phyloP scores from a whole-genome alignment of 2,113 vertebrate genomes.

The Apodemus speciosus region DNA sequence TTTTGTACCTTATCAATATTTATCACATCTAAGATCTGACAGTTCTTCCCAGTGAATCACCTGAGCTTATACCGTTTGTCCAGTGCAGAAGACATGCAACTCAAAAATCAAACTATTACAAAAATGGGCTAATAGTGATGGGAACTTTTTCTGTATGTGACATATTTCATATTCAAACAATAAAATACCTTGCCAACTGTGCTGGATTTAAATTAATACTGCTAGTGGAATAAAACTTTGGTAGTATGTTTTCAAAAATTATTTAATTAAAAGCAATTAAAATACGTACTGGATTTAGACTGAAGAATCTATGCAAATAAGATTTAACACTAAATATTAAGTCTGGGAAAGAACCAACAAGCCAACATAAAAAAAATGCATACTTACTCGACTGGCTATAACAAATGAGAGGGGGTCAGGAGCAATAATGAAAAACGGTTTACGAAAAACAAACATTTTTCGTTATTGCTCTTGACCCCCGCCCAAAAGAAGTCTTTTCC shows the following conservation, averaged over 20 bases:
- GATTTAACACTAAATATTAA: background rate
- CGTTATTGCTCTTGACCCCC: slow-evolving; percentile 82
- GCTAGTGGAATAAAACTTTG: background rate
- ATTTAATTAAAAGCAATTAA: slow-evolving; percentile 54
- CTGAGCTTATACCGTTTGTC: background rate
- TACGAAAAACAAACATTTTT: slow-evolving; percentile 82
- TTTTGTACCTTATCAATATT: background rate
- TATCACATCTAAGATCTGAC: background rate
- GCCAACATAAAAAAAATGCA: slow-evolving; percentile 35
- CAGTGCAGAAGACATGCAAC: background rate
- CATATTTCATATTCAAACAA: slow-evolving; percentile 28
- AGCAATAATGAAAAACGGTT: slow-evolving; percentile 84
- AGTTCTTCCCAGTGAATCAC: background rate
- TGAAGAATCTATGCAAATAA: slow-evolving; percentile 45
- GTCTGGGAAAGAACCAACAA: slow-evolving; percentile 12
- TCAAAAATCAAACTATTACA: background rate
- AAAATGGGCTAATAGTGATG: background rate
- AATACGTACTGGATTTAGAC: slow-evolving; percentile 27
- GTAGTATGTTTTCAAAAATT: slow-evolving; percentile 37
- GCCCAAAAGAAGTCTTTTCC: slow-evolving; percentile 71
- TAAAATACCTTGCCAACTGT: background rate
- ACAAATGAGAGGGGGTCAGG: slow-evolving; percentile 79
- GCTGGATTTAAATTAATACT: slow-evolving; percentile 44
- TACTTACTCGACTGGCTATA: slow-evolving; percentile 63
- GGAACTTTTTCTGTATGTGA: background rate